Evolutionary conservation across 1,140 invertebrate genomes (phyloP).

Genomic region (Zaprionus africanus): DNA sequence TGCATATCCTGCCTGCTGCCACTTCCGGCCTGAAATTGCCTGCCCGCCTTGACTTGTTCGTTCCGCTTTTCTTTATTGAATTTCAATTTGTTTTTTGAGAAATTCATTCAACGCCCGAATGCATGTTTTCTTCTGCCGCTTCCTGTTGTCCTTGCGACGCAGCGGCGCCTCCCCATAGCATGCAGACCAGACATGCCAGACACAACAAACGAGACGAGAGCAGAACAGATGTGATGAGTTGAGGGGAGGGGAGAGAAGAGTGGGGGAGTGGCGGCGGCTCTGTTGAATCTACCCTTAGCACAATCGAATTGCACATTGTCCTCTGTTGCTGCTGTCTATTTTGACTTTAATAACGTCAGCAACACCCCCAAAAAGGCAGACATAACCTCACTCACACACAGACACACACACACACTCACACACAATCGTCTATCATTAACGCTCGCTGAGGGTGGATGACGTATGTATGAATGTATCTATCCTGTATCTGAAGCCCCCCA

Average conservation of each 20-base stretch:
- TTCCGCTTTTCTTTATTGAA: conserved; percentile 62
- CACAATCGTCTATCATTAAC: conserved; percentile 67
- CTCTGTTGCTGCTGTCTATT: conserved; percentile 57
- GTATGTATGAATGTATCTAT: neutral
- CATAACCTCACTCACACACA: conserved; percentile 36
- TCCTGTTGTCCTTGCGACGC: conserved; percentile 51
- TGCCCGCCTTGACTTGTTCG: conserved; percentile 18
- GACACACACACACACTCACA: conserved; percentile 9
- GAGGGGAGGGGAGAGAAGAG: neutral
- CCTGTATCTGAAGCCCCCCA: conserved; percentile 1
- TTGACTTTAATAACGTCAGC: conserved; percentile 80
- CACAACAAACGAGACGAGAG: conserved; percentile 5
- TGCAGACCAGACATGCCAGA: conserved; percentile 26
- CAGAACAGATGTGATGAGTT: conserved; percentile 6
- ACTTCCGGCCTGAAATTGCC: conserved; percentile 36
- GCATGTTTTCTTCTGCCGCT: conserved; percentile 46
- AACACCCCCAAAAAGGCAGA: conserved; percentile 65
- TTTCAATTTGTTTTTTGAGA: conserved; percentile 53
- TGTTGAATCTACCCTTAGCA: conserved; percentile 61
- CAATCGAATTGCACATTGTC: conserved; percentile 47
- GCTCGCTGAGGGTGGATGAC: conserved; percentile 57
- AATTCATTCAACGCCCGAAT: conserved; percentile 47
- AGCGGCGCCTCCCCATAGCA: conserved; percentile 31
- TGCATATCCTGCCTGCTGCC: conserved; percentile 22
- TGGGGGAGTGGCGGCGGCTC: conserved; percentile 26